phyloP scores from a whole-genome alignment of 2,888 invertebrate genomes.

The Sclerodermus sp. region DNA sequence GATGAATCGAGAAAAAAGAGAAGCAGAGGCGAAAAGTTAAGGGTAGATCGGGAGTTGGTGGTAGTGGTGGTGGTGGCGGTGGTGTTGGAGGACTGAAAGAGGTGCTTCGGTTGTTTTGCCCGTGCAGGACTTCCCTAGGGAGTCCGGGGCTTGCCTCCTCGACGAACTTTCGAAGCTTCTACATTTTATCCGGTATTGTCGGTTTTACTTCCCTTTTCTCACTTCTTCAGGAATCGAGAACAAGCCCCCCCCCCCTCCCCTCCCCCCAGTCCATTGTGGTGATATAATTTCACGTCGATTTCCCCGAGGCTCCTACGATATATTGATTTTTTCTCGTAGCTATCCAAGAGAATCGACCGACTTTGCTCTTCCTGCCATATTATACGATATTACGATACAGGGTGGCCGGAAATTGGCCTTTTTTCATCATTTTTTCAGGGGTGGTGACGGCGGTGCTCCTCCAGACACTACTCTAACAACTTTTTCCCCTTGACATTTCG shows the following conservation, averaged over 20 bases:
- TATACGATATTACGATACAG: no score
- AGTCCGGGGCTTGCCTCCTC: slow-evolving; percentile 14
- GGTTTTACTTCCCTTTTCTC: slow-evolving; percentile 10
- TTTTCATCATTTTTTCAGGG: no score
- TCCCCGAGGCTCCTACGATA: not conserved
- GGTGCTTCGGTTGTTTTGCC: slow-evolving; percentile 25
- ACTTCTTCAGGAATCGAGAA: not conserved
- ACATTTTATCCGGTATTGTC: slow-evolving; percentile 18
- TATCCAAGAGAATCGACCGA: no score
- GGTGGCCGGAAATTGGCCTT: no score
- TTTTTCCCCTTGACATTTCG: no score
- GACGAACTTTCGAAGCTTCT: slow-evolving; percentile 28
- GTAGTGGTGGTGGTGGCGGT: not conserved
- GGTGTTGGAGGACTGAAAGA: not conserved
- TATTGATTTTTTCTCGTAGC: no score
- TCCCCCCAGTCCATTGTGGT: not conserved
- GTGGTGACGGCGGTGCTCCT: no score
- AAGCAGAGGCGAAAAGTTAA: not conserved
- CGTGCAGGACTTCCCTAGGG: slow-evolving; percentile 6
- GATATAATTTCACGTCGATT: not conserved
- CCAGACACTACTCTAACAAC: no score
- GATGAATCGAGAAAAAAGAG: not conserved
- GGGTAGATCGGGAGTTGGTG: no score
- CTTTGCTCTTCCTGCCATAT: no score
- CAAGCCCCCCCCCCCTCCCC: no score